Evolutionary conservation across 2,888 invertebrate species (phyloP), one percentile per base, ranked within the genome.

Genomic region (Chymomyza amoena): DNA sequence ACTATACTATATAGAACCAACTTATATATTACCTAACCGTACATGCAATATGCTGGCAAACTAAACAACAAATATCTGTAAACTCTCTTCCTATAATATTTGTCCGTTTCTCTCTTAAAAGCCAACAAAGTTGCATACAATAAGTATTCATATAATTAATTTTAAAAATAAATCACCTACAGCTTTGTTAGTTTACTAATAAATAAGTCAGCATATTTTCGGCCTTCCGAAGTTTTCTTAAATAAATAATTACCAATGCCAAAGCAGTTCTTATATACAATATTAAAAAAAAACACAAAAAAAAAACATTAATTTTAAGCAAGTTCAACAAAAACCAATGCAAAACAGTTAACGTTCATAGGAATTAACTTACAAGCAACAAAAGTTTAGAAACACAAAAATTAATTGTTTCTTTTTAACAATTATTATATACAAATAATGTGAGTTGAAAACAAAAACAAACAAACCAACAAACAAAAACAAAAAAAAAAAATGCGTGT

Each of bases 371-470:
- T 45, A 45, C 39, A 45, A 45, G 13, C 10, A 54, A 54, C 16
- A 54, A 54, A 54, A 5, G 18, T 16, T 51, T 51, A 50, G 50
- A 15, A 9, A 62, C 61, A 50, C 60, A 10, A 72, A 32, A 25
- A 39, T 25, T 5, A 39, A 28, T 59, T 62, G 56, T 10, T 52
- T 66, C 54, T 64, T 25, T 67, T 62, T 45, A 45, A 45, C 39
- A 45, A 45, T 45, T 45, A 18, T 63, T 66, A 54, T 64, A 61
- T 69, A 64, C 39, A 61, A 52, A 61, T 54, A 20, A 61, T 50
- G 45, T 67, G 15, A 39, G 56, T 54, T 45, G 2, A 54, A 54
- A 13, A 54, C 10, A 54, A 54, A 13, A 54, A 54, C 6, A 54
- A n/a, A n/a, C n/a, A n/a, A n/a, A n/a, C n/a, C n/a, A n/a, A n/a